Conservation (phyloP, 2,797 vertebrate genomes). For the Danio choprae region DNA sequence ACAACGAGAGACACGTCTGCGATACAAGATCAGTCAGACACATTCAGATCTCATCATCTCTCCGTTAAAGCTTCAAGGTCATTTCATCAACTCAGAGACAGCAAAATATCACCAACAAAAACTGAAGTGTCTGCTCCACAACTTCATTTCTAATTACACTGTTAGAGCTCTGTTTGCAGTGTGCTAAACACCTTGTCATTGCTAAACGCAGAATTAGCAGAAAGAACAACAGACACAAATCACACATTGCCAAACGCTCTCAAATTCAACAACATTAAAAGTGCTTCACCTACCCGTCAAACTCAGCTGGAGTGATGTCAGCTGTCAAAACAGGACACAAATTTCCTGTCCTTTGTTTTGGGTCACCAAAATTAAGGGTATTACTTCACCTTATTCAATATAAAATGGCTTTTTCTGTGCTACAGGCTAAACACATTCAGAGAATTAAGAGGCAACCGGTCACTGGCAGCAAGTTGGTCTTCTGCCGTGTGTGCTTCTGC, state of each 20-base stretch:
- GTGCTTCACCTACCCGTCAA: conserved; percentile 7
- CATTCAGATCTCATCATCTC: conserved; percentile 56
- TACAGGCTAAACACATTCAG: conserved; percentile 55
- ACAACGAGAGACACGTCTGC: conserved; percentile 48
- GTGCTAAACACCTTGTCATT: background rate
- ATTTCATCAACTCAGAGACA: conserved; percentile 53
- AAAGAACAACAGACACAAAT: conserved; percentile 12
- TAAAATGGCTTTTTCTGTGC: conserved; percentile 1
- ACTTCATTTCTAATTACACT: background rate
- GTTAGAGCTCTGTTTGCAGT: background rate
- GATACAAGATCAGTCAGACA: conserved; percentile 49
- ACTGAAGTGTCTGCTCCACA: conserved; percentile 35
- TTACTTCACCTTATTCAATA: background rate
- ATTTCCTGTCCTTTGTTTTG: background rate
- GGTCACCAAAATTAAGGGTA: background rate
- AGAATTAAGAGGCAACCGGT: conserved; percentile 65
- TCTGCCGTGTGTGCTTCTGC: conserved; percentile 57
- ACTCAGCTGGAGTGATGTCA: conserved; percentile 2
- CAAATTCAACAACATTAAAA: conserved; percentile 20
- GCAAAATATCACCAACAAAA: background rate
- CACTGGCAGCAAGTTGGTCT: conserved; percentile 70
- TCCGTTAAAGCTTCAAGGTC: conserved; percentile 65
- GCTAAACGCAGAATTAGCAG: background rate
- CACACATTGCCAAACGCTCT: background rate
- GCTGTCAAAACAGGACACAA: conserved; percentile 12